Percentiles rank a stretch among this genome's conserved stretches.
phyloP scores from a whole-genome alignment of 2,888 invertebrate species.

The Drosophila affinis region DNA sequence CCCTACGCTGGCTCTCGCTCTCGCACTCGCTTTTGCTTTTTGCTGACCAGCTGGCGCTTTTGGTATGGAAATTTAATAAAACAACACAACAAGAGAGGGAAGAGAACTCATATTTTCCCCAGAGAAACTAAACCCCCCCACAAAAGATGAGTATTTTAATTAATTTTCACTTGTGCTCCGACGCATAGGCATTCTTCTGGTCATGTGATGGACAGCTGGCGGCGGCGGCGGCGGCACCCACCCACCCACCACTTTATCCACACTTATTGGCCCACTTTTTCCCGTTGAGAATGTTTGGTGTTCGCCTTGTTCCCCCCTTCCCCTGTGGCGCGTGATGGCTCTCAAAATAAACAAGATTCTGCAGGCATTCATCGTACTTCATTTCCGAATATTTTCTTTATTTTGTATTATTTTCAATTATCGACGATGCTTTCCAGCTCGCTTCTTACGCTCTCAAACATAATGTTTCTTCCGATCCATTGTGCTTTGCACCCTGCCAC shows the following conservation, averaged over 20 bases:
- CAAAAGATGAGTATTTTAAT: slow-evolving; percentile 53
- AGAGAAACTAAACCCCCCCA: slow-evolving; percentile 2
- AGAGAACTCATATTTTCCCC: slow-evolving; percentile 8
- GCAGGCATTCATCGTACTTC: slow-evolving; percentile 28
- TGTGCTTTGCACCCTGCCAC: slow-evolving; percentile 13
- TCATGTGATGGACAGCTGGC: slow-evolving; percentile 42
- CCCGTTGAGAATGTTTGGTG: slow-evolving; percentile 4
- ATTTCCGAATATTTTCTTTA: slow-evolving; percentile 35
- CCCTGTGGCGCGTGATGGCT: slow-evolving; percentile 21
- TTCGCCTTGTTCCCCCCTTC: slow-evolving; percentile 18
- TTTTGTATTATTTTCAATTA: slow-evolving; percentile 34
- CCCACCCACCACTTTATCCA: not conserved
- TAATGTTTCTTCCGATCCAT: not conserved
- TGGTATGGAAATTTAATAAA: slow-evolving; percentile 23
- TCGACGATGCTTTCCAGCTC: slow-evolving; percentile 27
- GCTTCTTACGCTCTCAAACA: not conserved
- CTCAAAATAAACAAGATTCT: slow-evolving; percentile 46
- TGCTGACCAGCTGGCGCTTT: not conserved
- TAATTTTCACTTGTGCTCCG: slow-evolving; percentile 62
- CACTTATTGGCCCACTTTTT: not conserved
- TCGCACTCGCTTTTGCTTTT: not conserved
- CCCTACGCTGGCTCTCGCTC: not conserved
- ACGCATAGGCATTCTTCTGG: slow-evolving; percentile 43
- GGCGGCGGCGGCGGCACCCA: slow-evolving; percentile 3
- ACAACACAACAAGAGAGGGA: not conserved